A percentile compares a stretch with the other conserved stretches of the same genome.
phyloP scores from a whole-genome alignment of 2,888 invertebrate genomes.

The Perizoma affinitatum region DNA sequence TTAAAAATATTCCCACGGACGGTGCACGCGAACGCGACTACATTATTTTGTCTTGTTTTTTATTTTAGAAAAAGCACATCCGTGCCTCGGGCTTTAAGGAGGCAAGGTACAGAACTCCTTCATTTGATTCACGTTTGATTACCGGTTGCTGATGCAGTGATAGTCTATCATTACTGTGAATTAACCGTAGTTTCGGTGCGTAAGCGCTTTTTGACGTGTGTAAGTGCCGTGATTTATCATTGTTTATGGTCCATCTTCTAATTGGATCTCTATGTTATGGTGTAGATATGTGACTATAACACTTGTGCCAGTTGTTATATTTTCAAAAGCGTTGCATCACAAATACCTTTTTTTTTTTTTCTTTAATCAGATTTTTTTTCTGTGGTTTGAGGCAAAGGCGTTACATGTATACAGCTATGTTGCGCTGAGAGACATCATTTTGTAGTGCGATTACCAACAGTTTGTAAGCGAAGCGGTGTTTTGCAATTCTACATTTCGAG shows the following conservation, averaged over 20 bases:
- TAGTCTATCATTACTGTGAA: conserved; percentile 70
- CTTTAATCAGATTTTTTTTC: background rate
- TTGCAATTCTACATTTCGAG: conserved; percentile 73
- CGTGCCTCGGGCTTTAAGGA: conserved; percentile 73
- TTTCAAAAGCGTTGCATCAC: conserved; percentile 13
- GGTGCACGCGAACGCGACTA: conserved; percentile 68
- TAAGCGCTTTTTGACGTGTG: conserved; percentile 70
- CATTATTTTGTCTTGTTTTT: conserved; percentile 53
- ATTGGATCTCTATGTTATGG: conserved; percentile 10
- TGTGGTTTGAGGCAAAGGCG: conserved; percentile 5
- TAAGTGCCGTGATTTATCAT: conserved; percentile 73
- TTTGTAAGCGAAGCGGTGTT: conserved; percentile 54
- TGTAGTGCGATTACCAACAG: conserved; percentile 47
- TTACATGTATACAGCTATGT: conserved; percentile 15
- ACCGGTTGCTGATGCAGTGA: conserved; percentile 55
- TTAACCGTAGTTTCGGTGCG: conserved; percentile 66
- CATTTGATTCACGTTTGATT: conserved; percentile 75
- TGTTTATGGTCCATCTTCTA: conserved; percentile 25
- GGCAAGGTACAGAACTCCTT: conserved; percentile 60
- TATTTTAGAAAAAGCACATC: conserved; percentile 56
- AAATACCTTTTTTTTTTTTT: background rate
- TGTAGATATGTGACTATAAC: background rate
- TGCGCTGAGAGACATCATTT: conserved; percentile 21
- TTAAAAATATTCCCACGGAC: conserved; percentile 73
- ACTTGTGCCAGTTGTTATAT: conserved; percentile 3